These are phyloP conservation scores for Gymnobelideus leadbeateri DNA, from an alignment of 2,113 vertebrate genomes.

Conservation along the genomic window DNA sequence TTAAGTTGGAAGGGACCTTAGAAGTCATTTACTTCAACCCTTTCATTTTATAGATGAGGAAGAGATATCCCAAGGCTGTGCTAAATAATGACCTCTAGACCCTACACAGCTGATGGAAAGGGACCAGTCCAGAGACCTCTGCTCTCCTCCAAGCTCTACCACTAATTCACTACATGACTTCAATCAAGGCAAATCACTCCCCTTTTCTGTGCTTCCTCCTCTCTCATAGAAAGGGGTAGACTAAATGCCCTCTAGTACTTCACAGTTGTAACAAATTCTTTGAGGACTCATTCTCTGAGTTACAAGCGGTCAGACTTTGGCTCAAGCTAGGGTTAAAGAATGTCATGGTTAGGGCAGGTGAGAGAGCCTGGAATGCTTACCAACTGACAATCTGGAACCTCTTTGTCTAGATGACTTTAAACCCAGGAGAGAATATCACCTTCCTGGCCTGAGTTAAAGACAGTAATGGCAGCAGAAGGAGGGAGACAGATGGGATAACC, in stretches of 20 bases:
- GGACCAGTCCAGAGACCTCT: too few relatives aligned
- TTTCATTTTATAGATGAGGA: too few relatives aligned
- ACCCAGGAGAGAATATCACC: not conserved
- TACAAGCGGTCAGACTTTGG: not conserved
- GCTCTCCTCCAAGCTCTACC: not conserved
- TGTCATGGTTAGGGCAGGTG: not conserved
- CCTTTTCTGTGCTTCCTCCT: not conserved
- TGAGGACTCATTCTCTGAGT: not conserved
- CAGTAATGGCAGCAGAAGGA: not conserved
- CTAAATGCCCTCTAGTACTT: not conserved
- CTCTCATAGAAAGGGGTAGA: not conserved
- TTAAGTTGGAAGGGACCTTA: not conserved
- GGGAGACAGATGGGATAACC: not conserved
- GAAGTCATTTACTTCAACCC: too few relatives aligned
- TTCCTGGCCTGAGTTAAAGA: not conserved
- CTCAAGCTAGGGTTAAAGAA: not conserved
- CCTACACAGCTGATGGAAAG: too few relatives aligned
- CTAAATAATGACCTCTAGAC: not conserved
- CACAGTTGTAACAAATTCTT: not conserved
- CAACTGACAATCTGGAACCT: not conserved
- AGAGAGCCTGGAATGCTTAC: not conserved
- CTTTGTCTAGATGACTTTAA: not conserved
- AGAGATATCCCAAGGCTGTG: not conserved
- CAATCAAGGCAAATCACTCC: not conserved
- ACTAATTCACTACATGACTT: not conserved